These are phyloP conservation scores for Lanistes nyassanus DNA, from an alignment of 1,140 invertebrate genomes.

Conservation along the genomic window DNA sequence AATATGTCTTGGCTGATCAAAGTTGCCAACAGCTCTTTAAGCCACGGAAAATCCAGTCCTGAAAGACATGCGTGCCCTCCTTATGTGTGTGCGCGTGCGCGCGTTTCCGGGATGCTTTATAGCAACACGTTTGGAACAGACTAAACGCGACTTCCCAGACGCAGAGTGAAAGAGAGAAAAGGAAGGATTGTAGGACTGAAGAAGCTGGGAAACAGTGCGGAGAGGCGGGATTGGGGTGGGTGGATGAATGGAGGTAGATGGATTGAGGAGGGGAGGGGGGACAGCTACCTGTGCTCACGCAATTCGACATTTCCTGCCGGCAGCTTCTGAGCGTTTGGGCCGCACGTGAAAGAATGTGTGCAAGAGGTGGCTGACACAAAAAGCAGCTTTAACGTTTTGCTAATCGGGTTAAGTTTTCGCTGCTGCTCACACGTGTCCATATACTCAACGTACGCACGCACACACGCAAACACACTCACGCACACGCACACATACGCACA, in stretches of 20 bases:
- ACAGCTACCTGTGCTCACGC: not conserved
- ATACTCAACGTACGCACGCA: too few species aligned
- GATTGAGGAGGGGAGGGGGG: not conserved
- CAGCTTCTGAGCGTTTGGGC: too few species aligned
- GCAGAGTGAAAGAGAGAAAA: not conserved
- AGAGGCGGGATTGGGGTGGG: not conserved
- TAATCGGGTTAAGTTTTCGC: too few species aligned
- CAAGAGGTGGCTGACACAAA: too few species aligned
- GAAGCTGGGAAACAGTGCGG: not conserved
- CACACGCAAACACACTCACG: too few species aligned
- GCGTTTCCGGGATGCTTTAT: not conserved
- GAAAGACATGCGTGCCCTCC: not conserved
- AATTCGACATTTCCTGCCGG: too few species aligned
- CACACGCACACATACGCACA: too few species aligned
- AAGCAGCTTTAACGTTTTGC: too few species aligned
- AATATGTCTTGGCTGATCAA: slow-evolving; percentile 20
- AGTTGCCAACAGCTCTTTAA: not conserved
- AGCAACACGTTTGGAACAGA: not conserved
- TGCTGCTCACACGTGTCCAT: too few species aligned
- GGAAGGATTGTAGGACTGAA: not conserved
- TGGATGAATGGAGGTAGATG: not conserved
- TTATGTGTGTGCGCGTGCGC: not conserved
- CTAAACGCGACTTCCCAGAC: not conserved
- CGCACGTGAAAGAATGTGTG: too few species aligned
- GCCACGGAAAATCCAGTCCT: not conserved